phyloP scores from a whole-genome alignment of 2,888 invertebrate species.

The Scelioninae gen. 1 region DNA sequence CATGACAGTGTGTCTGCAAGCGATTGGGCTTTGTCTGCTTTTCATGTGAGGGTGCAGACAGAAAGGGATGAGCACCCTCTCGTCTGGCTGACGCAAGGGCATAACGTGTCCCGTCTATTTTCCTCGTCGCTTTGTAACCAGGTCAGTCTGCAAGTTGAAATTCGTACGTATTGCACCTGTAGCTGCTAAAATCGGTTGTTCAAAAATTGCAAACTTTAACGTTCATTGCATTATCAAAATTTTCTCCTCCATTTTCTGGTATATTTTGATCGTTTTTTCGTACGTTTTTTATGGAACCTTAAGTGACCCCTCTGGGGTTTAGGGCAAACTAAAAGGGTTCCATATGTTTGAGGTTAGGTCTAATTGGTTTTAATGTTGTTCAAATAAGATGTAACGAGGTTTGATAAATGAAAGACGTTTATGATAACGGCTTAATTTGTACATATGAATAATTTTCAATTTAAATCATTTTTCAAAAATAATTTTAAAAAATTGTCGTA shows the following conservation, averaged over 20 bases:
- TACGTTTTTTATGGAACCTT: background rate
- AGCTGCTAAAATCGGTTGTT: constrained; percentile 52
- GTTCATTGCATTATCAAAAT: background rate
- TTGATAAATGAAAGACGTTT: background rate
- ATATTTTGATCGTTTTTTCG: background rate
- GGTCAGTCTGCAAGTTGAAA: constrained; percentile 76
- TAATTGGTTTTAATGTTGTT: constrained; percentile 23
- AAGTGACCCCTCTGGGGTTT: background rate
- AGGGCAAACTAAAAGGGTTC: constrained; percentile 7
- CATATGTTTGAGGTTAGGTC: background rate
- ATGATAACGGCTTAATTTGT: no score
- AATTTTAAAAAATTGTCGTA: no score
- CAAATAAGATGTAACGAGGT: constrained; percentile 18
- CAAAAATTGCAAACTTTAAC: background rate
- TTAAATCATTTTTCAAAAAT: no score
- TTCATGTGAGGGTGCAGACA: constrained; percentile 81
- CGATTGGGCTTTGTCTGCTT: constrained; percentile 73
- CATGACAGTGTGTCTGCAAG: constrained; percentile 74
- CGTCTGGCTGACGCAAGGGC: constrained; percentile 73
- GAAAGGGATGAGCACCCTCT: constrained; percentile 81
- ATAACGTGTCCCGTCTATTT: constrained; percentile 74
- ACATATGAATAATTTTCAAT: no score
- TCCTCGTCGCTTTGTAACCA: constrained; percentile 73
- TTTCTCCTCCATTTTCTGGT: background rate
- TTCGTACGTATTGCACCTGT: constrained; percentile 75